Base-by-base conservation (phyloP, 2,113 vertebrate genomes). In the Salvator merianae region DNA sequence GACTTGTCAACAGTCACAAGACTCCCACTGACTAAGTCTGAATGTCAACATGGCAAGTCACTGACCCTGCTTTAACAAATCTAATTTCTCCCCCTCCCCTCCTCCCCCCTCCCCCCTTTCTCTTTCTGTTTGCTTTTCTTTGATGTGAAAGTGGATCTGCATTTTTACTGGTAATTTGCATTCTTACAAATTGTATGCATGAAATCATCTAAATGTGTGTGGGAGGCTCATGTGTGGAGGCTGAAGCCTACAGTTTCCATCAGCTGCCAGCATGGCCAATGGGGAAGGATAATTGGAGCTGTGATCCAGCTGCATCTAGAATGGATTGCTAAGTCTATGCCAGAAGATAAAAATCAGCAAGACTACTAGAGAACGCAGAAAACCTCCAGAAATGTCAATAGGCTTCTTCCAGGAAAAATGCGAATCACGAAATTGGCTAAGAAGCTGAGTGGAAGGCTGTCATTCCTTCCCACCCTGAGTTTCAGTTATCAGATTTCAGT, bases 1-100 rank as follows among this genome's bases (percentile, higher is more conserved):
- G 55, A 59, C 20, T 59, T 79, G 81, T 47, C 89, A 92, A 68
- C 86, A 80, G n/a, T 80, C 87, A 40, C 2, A n/a, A 84, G 53
- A 0, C 9, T 12, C 71, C 32, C 40, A 53, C 62, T 81, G 84
- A 84, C n/a, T 47, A 86, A 70, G 77, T 43, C 71, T 28, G 36
- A 88, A 32, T 26, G 40, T 87, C 59, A 18, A 34, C 30, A 43
- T 14, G 24, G 7, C 7, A 82, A 69, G 2, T 36, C n/a, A 87
- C 59, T 87, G 75, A 75, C n/a, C 83, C 7, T 74, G 63, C 83
- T 34, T 3, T 30, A 74, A 72, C 3, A 82, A 69, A 32, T 83
- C 74, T 13, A 28, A 1, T 5, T 63, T 3, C n/a, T n/a, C n/a
- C n/a, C n/a, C n/a, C n/a, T n/a, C n/a, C n/a, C n/a, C n/a, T n/a